Evolutionary conservation across 2,113 vertebrate genomes (phyloP), one percentile per base, ranked within the genome.

Genomic region (Heterotilapia buettikoferi): DNA sequence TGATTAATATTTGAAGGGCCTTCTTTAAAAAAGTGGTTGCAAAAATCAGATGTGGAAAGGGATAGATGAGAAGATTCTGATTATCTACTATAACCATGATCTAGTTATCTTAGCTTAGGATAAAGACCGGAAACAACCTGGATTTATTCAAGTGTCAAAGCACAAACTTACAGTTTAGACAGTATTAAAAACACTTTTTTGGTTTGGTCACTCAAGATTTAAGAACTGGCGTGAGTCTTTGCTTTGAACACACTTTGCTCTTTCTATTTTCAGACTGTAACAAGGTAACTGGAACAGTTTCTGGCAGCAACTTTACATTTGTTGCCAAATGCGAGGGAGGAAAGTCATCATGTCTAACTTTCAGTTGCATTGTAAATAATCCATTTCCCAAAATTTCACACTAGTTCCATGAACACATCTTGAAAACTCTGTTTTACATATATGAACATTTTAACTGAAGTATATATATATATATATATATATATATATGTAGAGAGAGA

Each of bases 381-480:
- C 40, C 21, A 18, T 26, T 29, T 73, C 40, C 40, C 13, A 18
- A 47, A 76, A 47, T 18, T 10, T 76, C 9, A 47, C 43, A 76
- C 68, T 73, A 26, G 40, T 16, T 43, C 66, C 40, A 43, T 6
- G 43, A 24, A 71, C n/a, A 68, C n/a, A 24, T 14, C 7, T 21
- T 68, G n/a, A 68, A 68, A 68, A 68, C n/a, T 36, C 6, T 21
- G 19, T 68, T 68, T 40, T 40, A 14, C 12, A 40, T 14, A 13
- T 68, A 29, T 68, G 19, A 38, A 14, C 36, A 68, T 24, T 68
- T 40, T 68, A 14, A 40, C 4, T 68, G 33, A n/a, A 66, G 36
- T 21, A 0, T 47, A 0, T 50, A 0, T 45, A 0, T 43, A 2
- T 52, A 1, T 36, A 2, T 36, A 2, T 36, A 36, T 36, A 3